Conservation (phyloP, 2,113 vertebrate species). For the Nothoprocta pentlandii region DNA sequence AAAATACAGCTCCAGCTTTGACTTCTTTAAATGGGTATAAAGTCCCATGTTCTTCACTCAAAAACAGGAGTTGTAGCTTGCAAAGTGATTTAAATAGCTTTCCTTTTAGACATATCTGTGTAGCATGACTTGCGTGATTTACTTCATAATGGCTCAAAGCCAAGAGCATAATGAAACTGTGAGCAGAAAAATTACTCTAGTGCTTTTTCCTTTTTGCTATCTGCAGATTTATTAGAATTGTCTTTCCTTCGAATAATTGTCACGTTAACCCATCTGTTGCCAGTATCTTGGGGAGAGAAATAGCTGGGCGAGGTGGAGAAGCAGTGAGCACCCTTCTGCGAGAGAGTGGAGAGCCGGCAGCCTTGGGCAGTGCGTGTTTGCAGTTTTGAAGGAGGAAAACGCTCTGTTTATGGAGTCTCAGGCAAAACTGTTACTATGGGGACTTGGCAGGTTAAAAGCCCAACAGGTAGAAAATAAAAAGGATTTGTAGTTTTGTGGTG, state of each 20-base stretch:
- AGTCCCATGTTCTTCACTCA: neutral
- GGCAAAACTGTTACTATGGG: neutral
- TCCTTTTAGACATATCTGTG: constrained; percentile 45
- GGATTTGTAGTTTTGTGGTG: neutral
- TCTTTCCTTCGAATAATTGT: constrained; percentile 47
- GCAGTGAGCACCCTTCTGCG: neutral
- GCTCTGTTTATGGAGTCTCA: neutral
- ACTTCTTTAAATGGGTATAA: neutral
- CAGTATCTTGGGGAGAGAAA: neutral
- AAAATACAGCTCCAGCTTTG: neutral
- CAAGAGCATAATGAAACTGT: constrained; percentile 67
- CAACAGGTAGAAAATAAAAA: neutral
- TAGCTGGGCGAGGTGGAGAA: neutral
- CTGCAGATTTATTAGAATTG: constrained; percentile 62
- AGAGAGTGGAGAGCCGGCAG: neutral
- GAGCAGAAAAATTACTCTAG: constrained; percentile 57
- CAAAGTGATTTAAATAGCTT: constrained; percentile 33
- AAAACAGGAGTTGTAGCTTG: constrained; percentile 32
- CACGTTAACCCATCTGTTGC: constrained; percentile 11
- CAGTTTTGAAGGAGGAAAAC: neutral
- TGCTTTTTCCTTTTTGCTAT: constrained; percentile 51
- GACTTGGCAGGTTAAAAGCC: neutral
- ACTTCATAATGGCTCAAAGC: constrained; percentile 59
- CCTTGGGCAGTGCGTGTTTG: neutral
- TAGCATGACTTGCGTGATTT: constrained; percentile 64